These are phyloP conservation scores for Oeneis ivallda DNA, from an alignment of 2,888 invertebrate species.

Conservation along the genomic window DNA sequence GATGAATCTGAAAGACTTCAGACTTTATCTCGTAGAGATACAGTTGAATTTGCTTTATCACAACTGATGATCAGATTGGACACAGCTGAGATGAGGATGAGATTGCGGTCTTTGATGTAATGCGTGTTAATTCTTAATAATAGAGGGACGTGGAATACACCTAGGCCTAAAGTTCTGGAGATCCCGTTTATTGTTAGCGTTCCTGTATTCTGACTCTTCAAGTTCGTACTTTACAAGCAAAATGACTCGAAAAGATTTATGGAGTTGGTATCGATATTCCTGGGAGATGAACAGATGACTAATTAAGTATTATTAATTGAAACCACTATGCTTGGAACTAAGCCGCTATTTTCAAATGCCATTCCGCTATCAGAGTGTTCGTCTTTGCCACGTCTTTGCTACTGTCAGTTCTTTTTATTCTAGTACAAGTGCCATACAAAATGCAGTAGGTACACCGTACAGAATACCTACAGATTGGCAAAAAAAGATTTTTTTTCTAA, in stretches of 20 bases:
- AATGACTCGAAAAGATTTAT: not conserved
- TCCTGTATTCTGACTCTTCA: not conserved
- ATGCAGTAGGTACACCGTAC: too few species aligned
- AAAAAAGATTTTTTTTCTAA: too few species aligned
- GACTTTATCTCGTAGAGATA: slow-evolving; percentile 28
- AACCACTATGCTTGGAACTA: too few species aligned
- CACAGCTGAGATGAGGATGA: slow-evolving; percentile 24
- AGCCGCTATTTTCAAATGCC: too few species aligned
- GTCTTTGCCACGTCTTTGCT: too few species aligned
- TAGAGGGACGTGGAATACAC: slow-evolving; percentile 23
- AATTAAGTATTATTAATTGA: too few species aligned
- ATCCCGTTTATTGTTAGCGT: not conserved
- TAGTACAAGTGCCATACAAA: too few species aligned
- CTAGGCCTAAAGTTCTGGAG: not conserved
- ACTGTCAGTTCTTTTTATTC: too few species aligned
- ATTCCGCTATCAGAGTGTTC: too few species aligned
- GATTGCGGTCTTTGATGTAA: slow-evolving; percentile 34
- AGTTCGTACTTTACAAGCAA: not conserved
- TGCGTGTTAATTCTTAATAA: slow-evolving; percentile 44
- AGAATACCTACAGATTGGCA: too few species aligned
- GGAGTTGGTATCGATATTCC: too few species aligned
- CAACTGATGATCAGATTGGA: slow-evolving; percentile 15
- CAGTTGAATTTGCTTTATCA: slow-evolving; percentile 19
- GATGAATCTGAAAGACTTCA: not conserved
- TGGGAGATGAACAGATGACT: too few species aligned